Base-by-base conservation (phyloP, 2,888 invertebrate genomes). In the Heliconius ethilla region DNA sequence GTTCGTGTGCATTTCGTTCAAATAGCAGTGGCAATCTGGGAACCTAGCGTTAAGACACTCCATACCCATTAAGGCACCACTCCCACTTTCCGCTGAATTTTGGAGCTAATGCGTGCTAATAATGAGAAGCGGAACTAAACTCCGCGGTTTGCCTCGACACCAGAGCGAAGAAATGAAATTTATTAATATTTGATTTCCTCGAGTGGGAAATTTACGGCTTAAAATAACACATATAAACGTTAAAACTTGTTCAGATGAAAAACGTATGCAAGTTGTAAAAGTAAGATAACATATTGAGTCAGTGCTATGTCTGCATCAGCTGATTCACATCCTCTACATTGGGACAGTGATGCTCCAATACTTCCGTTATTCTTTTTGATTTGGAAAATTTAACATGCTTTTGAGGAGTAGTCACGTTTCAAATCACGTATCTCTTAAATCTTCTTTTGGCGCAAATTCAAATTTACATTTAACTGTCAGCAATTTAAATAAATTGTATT, bases 361-460 rank as follows among this genome's bases (percentile, higher is more conserved):
- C 87, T 89, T 89, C 87, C 87, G 88, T 89, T 89, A 87, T 88
- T 89, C 88, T 89, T 91, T 91, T 90, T 90, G 84, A 89, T 85
- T 87, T 85, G 82, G 84, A 88, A 65, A 88, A 85, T 86, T 86
- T 88, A 87, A 90, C 87, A 90, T 90, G 87, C 89, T 87, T 82
- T 79, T 81, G 83, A 79, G 83, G 83, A 85, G 86, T 87, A 89
- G 88, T 89, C 89, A 89, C 84, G 83, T 83, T 81, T 82, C 86
- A 83, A 87, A 84, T 89, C 89, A 87, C 88, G 89, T 89, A 87
- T 88, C 89, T 88, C 18, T 51, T 7, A 89, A 88, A 87, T 87
- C 86, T 88, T 87, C 85, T 88, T 87, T 92, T 92, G 92, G 92
- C 92, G 86, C 86, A 78, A 85, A 84, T 89, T 91, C 91, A 92